Conservation (phyloP, 2,113 vertebrate genomes). For the Alethe diademata region DNA sequence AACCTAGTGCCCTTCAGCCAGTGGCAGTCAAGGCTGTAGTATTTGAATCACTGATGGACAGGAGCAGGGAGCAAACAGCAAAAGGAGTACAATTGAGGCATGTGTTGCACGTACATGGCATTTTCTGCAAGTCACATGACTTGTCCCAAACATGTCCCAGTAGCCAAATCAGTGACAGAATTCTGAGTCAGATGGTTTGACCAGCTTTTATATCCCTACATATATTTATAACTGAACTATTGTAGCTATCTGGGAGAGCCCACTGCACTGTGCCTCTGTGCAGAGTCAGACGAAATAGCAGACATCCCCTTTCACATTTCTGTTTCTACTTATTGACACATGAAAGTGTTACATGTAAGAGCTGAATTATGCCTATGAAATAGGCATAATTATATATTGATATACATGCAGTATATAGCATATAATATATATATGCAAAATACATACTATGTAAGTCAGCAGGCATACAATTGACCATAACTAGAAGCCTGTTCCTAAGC, state of each 20-base stretch:
- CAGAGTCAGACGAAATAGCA: background rate
- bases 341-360: background rate
- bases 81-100: background rate
- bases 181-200: background rate
- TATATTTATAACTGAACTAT: background rate
- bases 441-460: background rate
- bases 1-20: background rate
- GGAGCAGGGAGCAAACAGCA: background rate
- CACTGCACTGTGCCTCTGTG: background rate
- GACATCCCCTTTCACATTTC: background rate
- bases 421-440: background rate
- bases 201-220: background rate
- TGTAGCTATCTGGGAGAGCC: background rate
- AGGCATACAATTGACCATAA: background rate
- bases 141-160: background rate
- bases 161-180: background rate
- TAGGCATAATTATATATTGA: background rate
- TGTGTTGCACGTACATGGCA: accelerated
- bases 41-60: background rate
- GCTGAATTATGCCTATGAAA: background rate
- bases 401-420: background rate
- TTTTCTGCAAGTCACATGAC: background rate
- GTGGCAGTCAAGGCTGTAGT: background rate
- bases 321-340: background rate
- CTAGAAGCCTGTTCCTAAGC: background rate